Percentiles rank a stretch among this genome's conserved stretches.
These are phyloP conservation scores for Shinisaurus crocodilurus DNA, from an alignment of 2,113 vertebrate genomes.

Conservation along the genomic window DNA sequence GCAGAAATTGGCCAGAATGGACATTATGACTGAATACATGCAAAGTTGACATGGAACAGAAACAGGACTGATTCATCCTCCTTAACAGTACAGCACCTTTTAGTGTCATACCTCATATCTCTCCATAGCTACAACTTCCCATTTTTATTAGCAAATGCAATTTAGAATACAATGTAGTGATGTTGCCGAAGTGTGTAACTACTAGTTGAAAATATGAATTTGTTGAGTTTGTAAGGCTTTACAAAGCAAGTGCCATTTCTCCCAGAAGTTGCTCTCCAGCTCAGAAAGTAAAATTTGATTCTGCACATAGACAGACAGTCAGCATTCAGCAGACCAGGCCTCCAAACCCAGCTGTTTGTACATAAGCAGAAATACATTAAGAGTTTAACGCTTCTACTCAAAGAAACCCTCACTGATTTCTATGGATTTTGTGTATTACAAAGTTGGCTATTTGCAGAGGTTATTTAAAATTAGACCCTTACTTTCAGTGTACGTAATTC, in stretches of 20 bases:
- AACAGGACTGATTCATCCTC: background rate
- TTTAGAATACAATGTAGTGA: background rate
- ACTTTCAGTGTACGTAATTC: background rate
- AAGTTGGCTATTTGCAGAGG: background rate
- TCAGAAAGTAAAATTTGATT: background rate
- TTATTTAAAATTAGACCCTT: background rate
- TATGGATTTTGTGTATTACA: background rate
- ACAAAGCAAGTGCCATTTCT: background rate
- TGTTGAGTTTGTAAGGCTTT: background rate
- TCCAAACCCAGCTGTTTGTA: background rate
- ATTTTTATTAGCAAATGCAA: background rate
- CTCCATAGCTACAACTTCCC: background rate
- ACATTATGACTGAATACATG: background rate
- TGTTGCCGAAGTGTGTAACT: background rate
- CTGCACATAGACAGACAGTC: background rate
- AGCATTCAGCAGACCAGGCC: background rate
- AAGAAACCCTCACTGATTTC: background rate
- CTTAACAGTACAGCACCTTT: background rate
- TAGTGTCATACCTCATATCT: too few species aligned
- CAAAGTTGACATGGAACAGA: background rate
- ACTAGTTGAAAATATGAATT: background rate
- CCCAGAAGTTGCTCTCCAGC: background rate
- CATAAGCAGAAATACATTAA: background rate
- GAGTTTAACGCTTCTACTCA: background rate
- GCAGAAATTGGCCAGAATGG: background rate